These are phyloP conservation scores for Osmerus mordax DNA, from an alignment of 2,113 vertebrate genomes.

Conservation along the genomic window DNA sequence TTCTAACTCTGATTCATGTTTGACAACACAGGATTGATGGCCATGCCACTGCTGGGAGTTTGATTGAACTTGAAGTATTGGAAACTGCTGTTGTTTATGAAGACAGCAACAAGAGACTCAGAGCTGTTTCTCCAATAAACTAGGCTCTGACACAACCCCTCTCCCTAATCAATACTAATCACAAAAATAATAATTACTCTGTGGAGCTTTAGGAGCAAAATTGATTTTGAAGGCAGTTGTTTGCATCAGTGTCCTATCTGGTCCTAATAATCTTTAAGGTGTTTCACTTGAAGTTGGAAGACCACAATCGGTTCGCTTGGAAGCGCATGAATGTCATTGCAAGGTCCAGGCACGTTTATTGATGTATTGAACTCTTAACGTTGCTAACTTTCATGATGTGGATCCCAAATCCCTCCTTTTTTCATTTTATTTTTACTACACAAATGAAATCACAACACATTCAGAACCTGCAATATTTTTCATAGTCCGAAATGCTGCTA, in stretches of 20 bases:
- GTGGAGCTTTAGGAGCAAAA: slow-evolving; percentile 57
- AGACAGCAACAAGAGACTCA: slow-evolving; percentile 41
- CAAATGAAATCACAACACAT: background rate
- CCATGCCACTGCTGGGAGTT: no score
- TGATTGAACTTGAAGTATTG: slow-evolving; percentile 1
- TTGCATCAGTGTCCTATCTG: slow-evolving; percentile 73
- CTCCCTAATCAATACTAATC: slow-evolving; percentile 73
- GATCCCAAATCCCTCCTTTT: slow-evolving; percentile 12
- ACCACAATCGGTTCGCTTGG: slow-evolving; percentile 46
- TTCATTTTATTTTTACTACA: background rate
- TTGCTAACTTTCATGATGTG: slow-evolving; percentile 40
- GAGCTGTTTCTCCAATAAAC: slow-evolving; percentile 56
- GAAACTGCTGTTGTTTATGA: slow-evolving; percentile 16
- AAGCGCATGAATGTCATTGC: slow-evolving; percentile 67
- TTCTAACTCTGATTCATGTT: no score
- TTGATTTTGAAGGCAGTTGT: slow-evolving; percentile 70
- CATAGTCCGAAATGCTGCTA: no score
- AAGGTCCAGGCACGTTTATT: slow-evolving; percentile 56
- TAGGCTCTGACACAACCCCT: slow-evolving; percentile 44
- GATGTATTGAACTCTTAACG: slow-evolving; percentile 34
- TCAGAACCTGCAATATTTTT: no score
- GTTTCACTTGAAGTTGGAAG: slow-evolving; percentile 58
- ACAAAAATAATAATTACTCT: slow-evolving; percentile 75
- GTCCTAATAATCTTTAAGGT: slow-evolving; percentile 68
- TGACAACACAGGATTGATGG: no score